Base-by-base conservation (phyloP, 2,888 invertebrate species). In the Caenorhabditis sp. region DNA sequence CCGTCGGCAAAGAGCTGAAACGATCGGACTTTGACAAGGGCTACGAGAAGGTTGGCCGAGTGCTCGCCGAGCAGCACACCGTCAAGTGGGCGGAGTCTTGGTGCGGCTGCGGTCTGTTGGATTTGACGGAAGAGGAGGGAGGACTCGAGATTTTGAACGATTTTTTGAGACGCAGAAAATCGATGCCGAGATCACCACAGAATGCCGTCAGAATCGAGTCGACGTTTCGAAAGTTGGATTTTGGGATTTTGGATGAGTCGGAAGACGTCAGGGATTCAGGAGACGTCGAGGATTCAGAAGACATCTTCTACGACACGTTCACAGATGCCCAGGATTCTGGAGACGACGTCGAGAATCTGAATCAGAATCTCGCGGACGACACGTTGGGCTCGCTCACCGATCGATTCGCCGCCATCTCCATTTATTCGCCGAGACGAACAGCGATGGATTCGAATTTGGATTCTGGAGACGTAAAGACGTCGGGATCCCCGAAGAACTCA, bases 21-120 rank as follows among this genome's bases (percentile, higher is more conserved):
- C 56, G 58, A 22, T 49, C 81, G 38, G 81, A 81, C 61, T 69
- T 44, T 28, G 81, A 81, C n/a, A 81, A 81, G 22, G 81, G 81
- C 35, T 75, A 64, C 49, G 81, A 81, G 28, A 70, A 64, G 51
- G 75, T 76, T 5, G 81, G 81, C 0, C 66, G 81, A 2, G 16
- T 70, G 16, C 28, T 81, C n/a, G 75, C 75, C 7, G 26, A 64
- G 16, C n/a, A 19, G 12, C 35, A 66, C 12, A 5, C 14, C 22
- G 61, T 75, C 24, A 35, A 22, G n/a, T 83, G 79, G 80, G 16
- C 54, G 31, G 83, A 83, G 47, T 47, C 70, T n/a, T 83, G 83
- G 75, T n/a, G n/a, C n/a, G n/a, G n/a, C n/a, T n/a, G n/a, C n/a
- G n/a, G n/a, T n/a, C n/a, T 66, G 14, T 22, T 80, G 22, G 74